A percentile compares a stretch with the other conserved stretches of the same genome.
phyloP scores from a whole-genome alignment of 2,113 vertebrate genomes.

The Channa maculata region DNA sequence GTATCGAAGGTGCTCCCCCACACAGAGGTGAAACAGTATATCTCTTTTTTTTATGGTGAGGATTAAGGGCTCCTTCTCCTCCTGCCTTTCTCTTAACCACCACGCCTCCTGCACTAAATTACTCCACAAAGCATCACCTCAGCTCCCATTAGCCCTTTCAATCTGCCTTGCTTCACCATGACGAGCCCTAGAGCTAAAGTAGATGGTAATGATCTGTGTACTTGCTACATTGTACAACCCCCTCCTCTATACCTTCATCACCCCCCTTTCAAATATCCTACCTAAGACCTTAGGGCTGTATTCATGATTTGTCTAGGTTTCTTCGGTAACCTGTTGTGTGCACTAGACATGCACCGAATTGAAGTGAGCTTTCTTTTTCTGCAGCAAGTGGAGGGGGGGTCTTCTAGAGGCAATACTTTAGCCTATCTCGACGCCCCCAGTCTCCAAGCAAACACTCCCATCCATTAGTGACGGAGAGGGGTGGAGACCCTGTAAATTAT shows the following conservation, averaged over 20 bases:
- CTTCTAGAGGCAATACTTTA: conserved; percentile 62
- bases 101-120: conserved; percentile 78
- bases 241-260: conserved; percentile 23
- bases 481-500: conserved; percentile 80
- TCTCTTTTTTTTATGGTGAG: conserved; percentile 62
- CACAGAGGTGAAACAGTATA: conserved; percentile 66
- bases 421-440: conserved; percentile 42
- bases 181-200: conserved; percentile 73
- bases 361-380: conserved; percentile 60
- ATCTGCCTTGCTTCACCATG: conserved; percentile 84
- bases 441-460: conserved; percentile 64
- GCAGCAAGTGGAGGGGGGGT: conserved; percentile 27
- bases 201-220: conserved; percentile 81
- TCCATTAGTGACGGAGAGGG: conserved; percentile 76
- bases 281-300: conserved; percentile 26
- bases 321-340: conserved; percentile 47
- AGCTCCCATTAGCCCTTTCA: conserved; percentile 79
- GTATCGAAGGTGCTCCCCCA: conserved; percentile 64
- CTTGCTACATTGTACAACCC: conserved; percentile 31
- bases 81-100: conserved; percentile 45
- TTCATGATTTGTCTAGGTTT: conserved; percentile 50
- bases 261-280: conserved; percentile 49
- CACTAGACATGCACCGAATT: conserved; percentile 45
- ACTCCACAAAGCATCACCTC: conserved; percentile 80
- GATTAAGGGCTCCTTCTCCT: conserved; percentile 64